Percentiles rank a stretch among this genome's conserved stretches.
phyloP scores from a whole-genome alignment of 2,888 invertebrate genomes.

The Tipula lateralis region DNA sequence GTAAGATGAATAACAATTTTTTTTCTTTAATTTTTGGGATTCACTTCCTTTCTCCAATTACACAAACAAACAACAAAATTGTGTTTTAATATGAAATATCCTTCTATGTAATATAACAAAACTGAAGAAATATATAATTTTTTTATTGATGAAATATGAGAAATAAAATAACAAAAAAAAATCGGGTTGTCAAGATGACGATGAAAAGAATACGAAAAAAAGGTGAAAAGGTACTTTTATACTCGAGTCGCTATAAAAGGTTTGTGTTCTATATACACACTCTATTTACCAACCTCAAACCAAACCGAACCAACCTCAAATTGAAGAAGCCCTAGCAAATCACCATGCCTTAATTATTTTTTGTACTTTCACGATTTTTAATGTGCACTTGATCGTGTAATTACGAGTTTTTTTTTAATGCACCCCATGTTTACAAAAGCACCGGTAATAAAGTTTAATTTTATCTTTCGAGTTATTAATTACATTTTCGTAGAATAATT shows the following conservation, averaged over 20 bases:
- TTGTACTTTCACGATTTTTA: neutral
- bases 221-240: neutral
- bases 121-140: neutral
- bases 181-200: neutral
- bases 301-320: neutral
- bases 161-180: neutral
- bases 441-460: neutral
- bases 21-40: neutral
- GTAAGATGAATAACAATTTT: neutral
- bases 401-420: neutral
- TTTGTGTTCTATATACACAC: neutral
- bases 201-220: neutral
- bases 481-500: neutral
- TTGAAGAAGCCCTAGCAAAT: neutral
- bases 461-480: neutral
- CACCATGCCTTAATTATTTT: neutral
- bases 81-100: neutral
- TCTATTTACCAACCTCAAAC: neutral
- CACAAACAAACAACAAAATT: neutral
- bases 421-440: neutral
- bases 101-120: neutral
- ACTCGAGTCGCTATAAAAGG: neutral
- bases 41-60: slow-evolving; percentile 7
- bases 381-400: neutral
- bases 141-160: slow-evolving; percentile 13